phyloP scores from a whole-genome alignment of 2,113 vertebrate species.

The Oryzias melastigma region DNA sequence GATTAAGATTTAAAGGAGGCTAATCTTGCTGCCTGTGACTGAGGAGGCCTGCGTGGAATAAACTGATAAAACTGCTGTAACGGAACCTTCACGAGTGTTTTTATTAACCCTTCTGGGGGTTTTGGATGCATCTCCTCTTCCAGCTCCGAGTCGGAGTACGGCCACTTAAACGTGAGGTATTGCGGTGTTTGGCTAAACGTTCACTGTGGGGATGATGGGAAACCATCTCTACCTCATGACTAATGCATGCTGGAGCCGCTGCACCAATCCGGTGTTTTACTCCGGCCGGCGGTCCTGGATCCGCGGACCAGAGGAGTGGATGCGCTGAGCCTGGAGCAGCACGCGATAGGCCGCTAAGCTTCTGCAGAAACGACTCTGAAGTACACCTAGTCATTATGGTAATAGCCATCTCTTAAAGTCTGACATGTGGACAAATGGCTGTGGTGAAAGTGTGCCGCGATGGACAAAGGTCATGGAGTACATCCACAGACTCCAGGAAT shows the following conservation, averaged over 20 bases:
- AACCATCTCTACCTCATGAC: constrained; percentile 44
- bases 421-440: constrained; percentile 71
- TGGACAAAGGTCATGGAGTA: constrained; percentile 61
- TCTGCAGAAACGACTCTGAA: constrained; percentile 52
- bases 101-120: constrained; percentile 18
- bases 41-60: constrained; percentile 33
- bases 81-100: constrained; percentile 43
- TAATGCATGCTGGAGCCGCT: constrained; percentile 60
- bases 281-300: constrained; percentile 24
- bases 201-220: constrained; percentile 43
- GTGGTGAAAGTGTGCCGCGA: constrained; percentile 48
- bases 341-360: constrained; percentile 51
- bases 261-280: constrained; percentile 37
- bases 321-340: constrained; percentile 40
- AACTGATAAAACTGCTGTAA: constrained; percentile 47
- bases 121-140: constrained; percentile 42
- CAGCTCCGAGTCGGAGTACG: constrained; percentile 52
- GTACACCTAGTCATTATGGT: constrained; percentile 73
- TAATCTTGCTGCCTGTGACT: constrained; percentile 32
- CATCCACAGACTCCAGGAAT: constrained; percentile 35
- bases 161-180: constrained; percentile 65
- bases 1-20: neutral
- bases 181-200: constrained; percentile 46
- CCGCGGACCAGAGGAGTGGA: constrained; percentile 26
- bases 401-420: constrained; percentile 64